Conservation (phyloP, 2,113 vertebrate genomes). For the Leiothrix lutea region DNA sequence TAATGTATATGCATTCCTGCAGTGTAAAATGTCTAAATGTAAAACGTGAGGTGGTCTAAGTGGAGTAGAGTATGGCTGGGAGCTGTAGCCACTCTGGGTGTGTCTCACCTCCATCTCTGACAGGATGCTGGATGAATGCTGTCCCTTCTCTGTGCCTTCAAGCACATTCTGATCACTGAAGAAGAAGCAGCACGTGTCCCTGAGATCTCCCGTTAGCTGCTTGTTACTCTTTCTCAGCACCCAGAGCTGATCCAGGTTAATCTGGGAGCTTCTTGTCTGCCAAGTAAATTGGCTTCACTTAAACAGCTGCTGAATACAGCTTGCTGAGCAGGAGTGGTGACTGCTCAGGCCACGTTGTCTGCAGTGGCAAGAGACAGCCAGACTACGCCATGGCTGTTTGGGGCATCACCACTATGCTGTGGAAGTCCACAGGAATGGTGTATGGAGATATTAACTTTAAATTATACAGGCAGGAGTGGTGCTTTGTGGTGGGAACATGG, state of each 20-base stretch:
- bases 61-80: background rate
- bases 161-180: fast-evolving
- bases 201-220: background rate
- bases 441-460: background rate
- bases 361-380: background rate
- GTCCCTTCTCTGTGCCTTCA: background rate
- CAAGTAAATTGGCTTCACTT: background rate
- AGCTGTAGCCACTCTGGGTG: background rate
- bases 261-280: background rate
- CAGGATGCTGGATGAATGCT: background rate
- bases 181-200: background rate
- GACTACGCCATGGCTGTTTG: background rate
- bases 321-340: background rate
- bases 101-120: background rate
- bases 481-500: no score
- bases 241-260: background rate
- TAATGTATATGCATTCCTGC: background rate
- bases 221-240: background rate
- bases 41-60: background rate
- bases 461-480: background rate
- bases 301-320: background rate
- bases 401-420: background rate
- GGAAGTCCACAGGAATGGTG: background rate
- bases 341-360: background rate
- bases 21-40: background rate